A percentile compares a stretch with the other conserved stretches of the same genome.
phyloP scores from a whole-genome alignment of 2,888 invertebrate genomes.

The Ligdia adustata region DNA sequence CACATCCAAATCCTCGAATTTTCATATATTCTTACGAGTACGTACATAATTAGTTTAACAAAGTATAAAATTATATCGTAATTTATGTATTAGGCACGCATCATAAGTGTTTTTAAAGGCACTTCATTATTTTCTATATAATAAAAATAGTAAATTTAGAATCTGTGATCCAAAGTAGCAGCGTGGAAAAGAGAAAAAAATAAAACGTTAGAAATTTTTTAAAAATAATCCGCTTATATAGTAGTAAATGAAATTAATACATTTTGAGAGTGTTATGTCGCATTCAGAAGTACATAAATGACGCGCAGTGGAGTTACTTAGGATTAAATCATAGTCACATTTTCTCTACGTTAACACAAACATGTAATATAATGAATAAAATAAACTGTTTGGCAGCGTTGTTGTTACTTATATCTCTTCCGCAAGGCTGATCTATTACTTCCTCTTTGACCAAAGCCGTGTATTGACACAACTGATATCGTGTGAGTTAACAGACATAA shows the following conservation, averaged over 20 bases:
- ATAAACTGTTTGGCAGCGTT: no score
- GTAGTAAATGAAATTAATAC: no score
- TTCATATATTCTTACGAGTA: conserved; percentile 15
- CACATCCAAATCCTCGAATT: conserved; percentile 4
- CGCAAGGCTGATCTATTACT: no score
- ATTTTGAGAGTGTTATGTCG: conserved; percentile 16
- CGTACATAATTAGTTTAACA: neutral
- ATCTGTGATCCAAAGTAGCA: conserved; percentile 53
- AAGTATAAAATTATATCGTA: conserved; percentile 27
- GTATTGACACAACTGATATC: no score
- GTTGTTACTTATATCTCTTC: no score
- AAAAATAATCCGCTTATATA: conserved; percentile 2
- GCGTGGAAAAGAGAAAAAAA: conserved; percentile 64
- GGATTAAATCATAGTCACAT: no score
- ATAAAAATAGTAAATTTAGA: conserved; percentile 47
- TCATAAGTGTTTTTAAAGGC: conserved; percentile 63
- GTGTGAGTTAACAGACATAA: no score
- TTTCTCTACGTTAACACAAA: no score
- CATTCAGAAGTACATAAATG: no score
- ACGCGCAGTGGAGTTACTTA: no score
- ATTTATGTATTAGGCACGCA: conserved; percentile 53
- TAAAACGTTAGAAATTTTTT: conserved; percentile 30
- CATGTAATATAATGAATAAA: no score
- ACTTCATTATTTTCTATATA: conserved; percentile 46
- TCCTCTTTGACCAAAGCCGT: no score